phyloP scores from a whole-genome alignment of 2,888 invertebrate species.

The Drosophila leonis region DNA sequence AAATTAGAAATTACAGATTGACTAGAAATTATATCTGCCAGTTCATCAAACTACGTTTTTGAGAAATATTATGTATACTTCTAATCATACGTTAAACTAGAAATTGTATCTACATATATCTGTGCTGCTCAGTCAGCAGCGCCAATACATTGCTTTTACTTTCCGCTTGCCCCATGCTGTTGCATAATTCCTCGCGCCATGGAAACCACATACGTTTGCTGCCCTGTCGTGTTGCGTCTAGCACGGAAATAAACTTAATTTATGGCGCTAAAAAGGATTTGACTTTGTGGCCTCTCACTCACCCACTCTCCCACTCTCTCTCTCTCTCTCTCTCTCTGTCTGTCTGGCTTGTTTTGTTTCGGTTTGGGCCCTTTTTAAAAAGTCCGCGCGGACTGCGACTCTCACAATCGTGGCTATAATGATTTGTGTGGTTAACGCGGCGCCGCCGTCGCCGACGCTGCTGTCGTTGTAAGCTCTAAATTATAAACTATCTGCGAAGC shows the following conservation, averaged over 20 bases:
- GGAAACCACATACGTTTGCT: slow-evolving; percentile 66
- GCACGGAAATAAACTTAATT: slow-evolving; percentile 80
- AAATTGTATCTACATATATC: neutral
- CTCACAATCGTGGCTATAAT: slow-evolving; percentile 69
- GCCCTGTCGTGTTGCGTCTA: slow-evolving; percentile 73
- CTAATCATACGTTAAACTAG: neutral
- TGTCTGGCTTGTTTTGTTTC: slow-evolving; percentile 36
- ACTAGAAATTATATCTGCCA: neutral
- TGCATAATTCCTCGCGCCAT: slow-evolving; percentile 17
- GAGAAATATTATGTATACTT: neutral
- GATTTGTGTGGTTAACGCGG: slow-evolving; percentile 72
- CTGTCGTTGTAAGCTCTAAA: slow-evolving; percentile 56
- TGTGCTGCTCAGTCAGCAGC: neutral
- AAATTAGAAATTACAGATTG: neutral
- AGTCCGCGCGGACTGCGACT: slow-evolving; percentile 40
- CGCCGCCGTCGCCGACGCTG: slow-evolving; percentile 51
- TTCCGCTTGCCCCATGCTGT: slow-evolving; percentile 5
- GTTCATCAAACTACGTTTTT: neutral
- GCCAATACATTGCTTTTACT: neutral
- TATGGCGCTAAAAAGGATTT: slow-evolving; percentile 79
- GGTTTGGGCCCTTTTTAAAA: slow-evolving; percentile 31
- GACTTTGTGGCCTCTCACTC: slow-evolving; percentile 48
- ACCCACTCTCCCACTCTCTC: slow-evolving; percentile 14
- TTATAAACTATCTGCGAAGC: slow-evolving; percentile 72
- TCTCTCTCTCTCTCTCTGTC: slow-evolving; percentile 15